Evolutionary conservation across 2,113 vertebrate species (phyloP).

Genomic region (Prinia subflava): DNA sequence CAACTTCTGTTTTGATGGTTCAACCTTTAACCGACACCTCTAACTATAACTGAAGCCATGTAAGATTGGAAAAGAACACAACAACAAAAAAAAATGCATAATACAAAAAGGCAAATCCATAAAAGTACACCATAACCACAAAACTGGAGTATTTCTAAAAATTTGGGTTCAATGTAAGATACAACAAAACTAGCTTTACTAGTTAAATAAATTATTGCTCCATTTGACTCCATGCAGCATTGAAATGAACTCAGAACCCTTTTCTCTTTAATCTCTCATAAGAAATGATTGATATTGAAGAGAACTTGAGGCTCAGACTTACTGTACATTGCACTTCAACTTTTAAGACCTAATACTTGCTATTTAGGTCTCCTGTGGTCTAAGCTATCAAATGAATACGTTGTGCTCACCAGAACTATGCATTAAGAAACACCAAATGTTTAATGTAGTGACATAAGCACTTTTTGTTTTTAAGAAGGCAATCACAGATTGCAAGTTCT

Average conservation of each 20-base stretch:
- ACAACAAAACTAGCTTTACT: constrained; percentile 30
- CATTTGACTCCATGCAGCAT: constrained; percentile 78
- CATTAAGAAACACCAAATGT: constrained; percentile 75
- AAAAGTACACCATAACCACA: constrained; percentile 61
- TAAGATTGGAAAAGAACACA: constrained; percentile 55
- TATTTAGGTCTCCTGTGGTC: constrained; percentile 70
- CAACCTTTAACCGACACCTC: background rate
- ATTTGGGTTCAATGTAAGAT: constrained; percentile 43
- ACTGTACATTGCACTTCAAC: constrained; percentile 90
- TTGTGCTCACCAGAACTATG: constrained; percentile 73
- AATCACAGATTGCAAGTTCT: constrained; percentile 97
- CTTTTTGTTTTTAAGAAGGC: constrained; percentile 80
- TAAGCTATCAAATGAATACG: constrained; percentile 62
- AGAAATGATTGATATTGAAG: constrained; percentile 80
- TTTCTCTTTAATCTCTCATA: constrained; percentile 67
- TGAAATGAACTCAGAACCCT: constrained; percentile 74
- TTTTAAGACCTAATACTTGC: constrained; percentile 75
- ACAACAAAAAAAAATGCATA: constrained; percentile 34
- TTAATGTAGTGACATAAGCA: constrained; percentile 81
- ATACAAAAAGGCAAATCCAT: constrained; percentile 67
- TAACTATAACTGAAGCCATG: constrained; percentile 18
- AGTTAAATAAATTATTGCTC: constrained; percentile 76
- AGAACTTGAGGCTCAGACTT: constrained; percentile 83
- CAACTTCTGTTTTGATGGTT: background rate
- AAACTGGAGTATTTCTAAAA: constrained; percentile 66